phyloP scores from a whole-genome alignment of 2,888 invertebrate genomes.

The Plebejus anna region DNA sequence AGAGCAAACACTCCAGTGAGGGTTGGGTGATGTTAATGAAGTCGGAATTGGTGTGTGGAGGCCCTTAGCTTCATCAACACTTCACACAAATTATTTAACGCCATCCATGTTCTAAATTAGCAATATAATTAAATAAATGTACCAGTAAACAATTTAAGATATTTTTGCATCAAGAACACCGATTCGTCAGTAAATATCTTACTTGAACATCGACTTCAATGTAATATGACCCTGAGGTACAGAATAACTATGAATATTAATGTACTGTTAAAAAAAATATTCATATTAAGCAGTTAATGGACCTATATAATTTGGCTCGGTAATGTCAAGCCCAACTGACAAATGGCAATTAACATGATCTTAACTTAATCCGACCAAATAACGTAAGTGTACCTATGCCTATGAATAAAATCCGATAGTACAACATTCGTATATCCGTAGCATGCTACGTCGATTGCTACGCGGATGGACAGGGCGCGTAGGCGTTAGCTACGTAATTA shows the following conservation, averaged over 20 bases:
- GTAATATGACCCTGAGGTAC: too few relatives aligned
- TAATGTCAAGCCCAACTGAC: too few relatives aligned
- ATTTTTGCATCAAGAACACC: too few relatives aligned
- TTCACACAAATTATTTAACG: slow-evolving; percentile 17
- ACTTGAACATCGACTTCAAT: too few relatives aligned
- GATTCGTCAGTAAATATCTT: too few relatives aligned
- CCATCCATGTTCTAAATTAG: not conserved
- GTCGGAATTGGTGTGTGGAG: slow-evolving; percentile 4
- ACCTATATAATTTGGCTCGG: too few relatives aligned
- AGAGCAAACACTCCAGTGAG: slow-evolving; percentile 16
- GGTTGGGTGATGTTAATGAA: slow-evolving; percentile 1
- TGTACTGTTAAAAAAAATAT: too few relatives aligned
- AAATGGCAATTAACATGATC: too few relatives aligned
- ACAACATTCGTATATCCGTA: not conserved
- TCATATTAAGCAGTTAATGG: too few relatives aligned
- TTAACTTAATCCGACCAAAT: too few relatives aligned
- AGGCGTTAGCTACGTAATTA: too few relatives aligned
- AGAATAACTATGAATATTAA: too few relatives aligned
- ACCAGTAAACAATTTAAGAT: not conserved
- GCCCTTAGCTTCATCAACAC: slow-evolving; percentile 11
- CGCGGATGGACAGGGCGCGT: not conserved
- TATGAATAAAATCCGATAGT: not conserved
- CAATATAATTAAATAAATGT: not conserved
- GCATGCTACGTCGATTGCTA: not conserved
- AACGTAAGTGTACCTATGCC: not conserved